A percentile compares a stretch with the other conserved stretches of the same genome.
Evolutionary conservation across 2,888 invertebrate species (phyloP).

Genomic region (Philonicus albiceps): DNA sequence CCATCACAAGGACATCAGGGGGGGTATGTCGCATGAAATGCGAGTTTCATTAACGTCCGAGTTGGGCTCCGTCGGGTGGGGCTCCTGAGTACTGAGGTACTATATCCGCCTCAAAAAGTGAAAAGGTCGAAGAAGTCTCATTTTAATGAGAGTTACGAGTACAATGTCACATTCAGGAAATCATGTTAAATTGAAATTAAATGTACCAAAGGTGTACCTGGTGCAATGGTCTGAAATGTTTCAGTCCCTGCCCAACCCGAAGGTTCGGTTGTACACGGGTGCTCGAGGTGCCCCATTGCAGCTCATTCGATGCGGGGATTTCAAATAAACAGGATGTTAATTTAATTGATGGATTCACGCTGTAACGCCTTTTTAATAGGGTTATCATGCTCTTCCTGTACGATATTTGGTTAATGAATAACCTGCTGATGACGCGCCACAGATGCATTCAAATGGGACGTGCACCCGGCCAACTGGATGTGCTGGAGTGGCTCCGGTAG

Average conservation of each 20-base stretch:
- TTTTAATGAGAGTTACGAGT: neutral
- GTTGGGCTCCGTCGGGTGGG: neutral
- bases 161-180: conserved; percentile 24
- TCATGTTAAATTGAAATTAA: conserved; percentile 42
- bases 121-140: neutral
- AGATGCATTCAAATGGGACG: conserved; percentile 13
- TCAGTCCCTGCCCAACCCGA: conserved; percentile 1
- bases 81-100: neutral
- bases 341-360: conserved; percentile 54
- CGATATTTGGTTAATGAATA: conserved; percentile 49
- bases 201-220: conserved; percentile 16
- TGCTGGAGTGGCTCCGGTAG: neutral
- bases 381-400: conserved; percentile 49
- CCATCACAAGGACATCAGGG: neutral
- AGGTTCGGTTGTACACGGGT: neutral
- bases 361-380: conserved; percentile 54
- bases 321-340: conserved; percentile 50
- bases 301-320: neutral
- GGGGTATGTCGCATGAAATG: neutral
- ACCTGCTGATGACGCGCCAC: conserved; percentile 45
- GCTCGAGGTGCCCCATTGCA: neutral
- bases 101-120: neutral
- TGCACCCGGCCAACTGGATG: conserved; percentile 14
- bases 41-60: neutral
- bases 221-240: conserved; percentile 10